Evolutionary conservation across 1,140 invertebrate genomes (phyloP).

Genomic region (Drosophila azteca): DNA sequence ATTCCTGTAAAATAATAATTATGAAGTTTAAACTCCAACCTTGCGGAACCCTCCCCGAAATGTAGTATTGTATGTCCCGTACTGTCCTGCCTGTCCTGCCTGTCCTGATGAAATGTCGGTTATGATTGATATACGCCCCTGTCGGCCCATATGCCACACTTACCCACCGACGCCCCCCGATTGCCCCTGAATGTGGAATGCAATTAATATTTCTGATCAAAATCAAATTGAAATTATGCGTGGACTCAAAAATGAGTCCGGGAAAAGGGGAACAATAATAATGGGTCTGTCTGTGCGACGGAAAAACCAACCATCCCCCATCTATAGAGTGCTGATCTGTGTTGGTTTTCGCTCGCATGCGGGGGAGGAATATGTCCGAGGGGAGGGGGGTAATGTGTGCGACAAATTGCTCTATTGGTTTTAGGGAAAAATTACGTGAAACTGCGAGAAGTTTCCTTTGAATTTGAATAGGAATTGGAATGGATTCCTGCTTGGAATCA

Average conservation of each 20-base stretch:
- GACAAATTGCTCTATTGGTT: constrained; percentile 70
- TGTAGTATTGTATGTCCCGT: constrained; percentile 31
- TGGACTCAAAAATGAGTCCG: constrained; percentile 47
- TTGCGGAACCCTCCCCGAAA: neutral
- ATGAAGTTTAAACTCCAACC: constrained; percentile 61
- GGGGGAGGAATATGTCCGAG: constrained; percentile 14
- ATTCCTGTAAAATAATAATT: constrained; percentile 50
- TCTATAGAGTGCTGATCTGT: constrained; percentile 27
- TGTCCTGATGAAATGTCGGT: constrained; percentile 28
- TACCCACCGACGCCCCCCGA: constrained; percentile 47
- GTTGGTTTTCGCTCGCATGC: constrained; percentile 27
- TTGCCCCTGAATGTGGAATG: constrained; percentile 30
- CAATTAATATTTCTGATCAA: constrained; percentile 74
- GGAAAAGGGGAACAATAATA: constrained; percentile 9
- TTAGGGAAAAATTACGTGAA: constrained; percentile 27
- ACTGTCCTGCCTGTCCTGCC: too few relatives aligned
- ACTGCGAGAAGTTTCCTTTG: constrained; percentile 16
- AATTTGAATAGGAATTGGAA: too few relatives aligned
- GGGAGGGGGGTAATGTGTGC: constrained; percentile 40
- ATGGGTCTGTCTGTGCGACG: neutral
- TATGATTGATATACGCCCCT: constrained; percentile 65
- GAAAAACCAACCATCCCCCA: constrained; percentile 24
- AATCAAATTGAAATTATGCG: constrained; percentile 76
- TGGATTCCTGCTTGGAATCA: neutral
- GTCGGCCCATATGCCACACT: constrained; percentile 64